Percentiles rank a stretch among this genome's conserved stretches.
Evolutionary conservation across 1,140 invertebrate species (phyloP).

Genomic region (Penaeus indicus): DNA sequence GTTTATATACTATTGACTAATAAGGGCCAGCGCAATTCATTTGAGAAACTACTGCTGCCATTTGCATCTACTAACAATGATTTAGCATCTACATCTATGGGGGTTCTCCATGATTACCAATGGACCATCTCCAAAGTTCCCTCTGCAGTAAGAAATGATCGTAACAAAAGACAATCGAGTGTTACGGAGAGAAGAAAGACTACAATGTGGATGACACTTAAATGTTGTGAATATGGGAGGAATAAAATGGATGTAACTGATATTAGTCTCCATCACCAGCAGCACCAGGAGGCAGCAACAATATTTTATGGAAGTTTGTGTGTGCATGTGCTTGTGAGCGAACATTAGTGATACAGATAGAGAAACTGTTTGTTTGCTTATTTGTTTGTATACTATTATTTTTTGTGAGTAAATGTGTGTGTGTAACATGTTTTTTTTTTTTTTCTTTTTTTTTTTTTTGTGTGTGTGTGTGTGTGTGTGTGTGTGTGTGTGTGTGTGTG

Average conservation of each 20-base stretch:
- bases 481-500: too few species aligned
- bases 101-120: constrained; percentile 57
- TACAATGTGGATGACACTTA: constrained; percentile 45
- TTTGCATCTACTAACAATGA: constrained; percentile 58
- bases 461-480: too few species aligned
- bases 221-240: constrained; percentile 34
- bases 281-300: constrained; percentile 43
- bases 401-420: too few species aligned
- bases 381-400: too few species aligned
- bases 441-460: too few species aligned
- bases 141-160: constrained; percentile 58
- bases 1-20: constrained; percentile 55
- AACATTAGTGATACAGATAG: too few species aligned
- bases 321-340: too few species aligned
- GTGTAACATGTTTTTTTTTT: too few species aligned
- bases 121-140: constrained; percentile 63
- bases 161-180: constrained; percentile 61
- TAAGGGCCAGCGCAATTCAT: constrained; percentile 60
- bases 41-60: constrained; percentile 54
- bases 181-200: constrained; percentile 54
- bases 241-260: constrained; percentile 36
- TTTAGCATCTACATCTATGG: constrained; percentile 61
- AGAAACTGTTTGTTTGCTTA: too few species aligned
- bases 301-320: background rate
- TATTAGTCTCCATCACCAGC: constrained; percentile 21